Conservation (phyloP, 2,113 vertebrate genomes). For the Agapornis roseicollis region DNA sequence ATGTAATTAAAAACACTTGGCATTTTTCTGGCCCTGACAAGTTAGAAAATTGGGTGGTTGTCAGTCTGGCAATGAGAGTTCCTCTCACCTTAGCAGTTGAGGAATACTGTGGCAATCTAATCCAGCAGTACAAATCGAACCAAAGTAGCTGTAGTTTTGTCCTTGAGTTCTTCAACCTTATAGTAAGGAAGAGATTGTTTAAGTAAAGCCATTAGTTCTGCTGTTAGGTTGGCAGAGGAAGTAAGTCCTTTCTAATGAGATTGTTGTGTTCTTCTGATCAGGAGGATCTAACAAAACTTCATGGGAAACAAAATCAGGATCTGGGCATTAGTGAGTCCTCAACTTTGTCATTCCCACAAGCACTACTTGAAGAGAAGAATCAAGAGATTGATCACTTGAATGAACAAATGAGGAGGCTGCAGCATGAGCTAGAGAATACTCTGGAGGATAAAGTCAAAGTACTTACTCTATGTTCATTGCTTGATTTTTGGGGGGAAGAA, state of each 20-base stretch:
- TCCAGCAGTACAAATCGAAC: not conserved
- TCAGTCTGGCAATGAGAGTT: not conserved
- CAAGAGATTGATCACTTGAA: slow-evolving; percentile 84
- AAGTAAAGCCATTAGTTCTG: not conserved
- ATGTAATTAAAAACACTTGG: not conserved
- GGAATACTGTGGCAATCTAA: not conserved
- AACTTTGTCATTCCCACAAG: slow-evolving; percentile 72
- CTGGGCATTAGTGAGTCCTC: not conserved
- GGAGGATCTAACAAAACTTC: slow-evolving; percentile 45
- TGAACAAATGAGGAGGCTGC: slow-evolving; percentile 76
- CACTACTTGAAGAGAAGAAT: slow-evolving; percentile 86
- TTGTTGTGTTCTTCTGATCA: not conserved
- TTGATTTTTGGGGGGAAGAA: not conserved
- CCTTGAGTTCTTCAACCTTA: not conserved
- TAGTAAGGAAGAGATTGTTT: not conserved
- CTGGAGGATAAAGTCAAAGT: slow-evolving; percentile 70
- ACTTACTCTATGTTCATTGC: not conserved
- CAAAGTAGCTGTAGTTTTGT: not conserved
- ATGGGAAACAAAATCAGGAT: not conserved
- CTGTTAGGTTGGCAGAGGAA: not conserved
- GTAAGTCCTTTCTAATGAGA: not conserved
- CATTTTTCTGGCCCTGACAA: not conserved
- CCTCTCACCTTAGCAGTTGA: not conserved
- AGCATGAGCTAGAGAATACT: slow-evolving; percentile 60
- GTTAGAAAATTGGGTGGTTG: not conserved